Base-by-base conservation (phyloP, 2,888 invertebrate species). In the Trachelus tabidus region DNA sequence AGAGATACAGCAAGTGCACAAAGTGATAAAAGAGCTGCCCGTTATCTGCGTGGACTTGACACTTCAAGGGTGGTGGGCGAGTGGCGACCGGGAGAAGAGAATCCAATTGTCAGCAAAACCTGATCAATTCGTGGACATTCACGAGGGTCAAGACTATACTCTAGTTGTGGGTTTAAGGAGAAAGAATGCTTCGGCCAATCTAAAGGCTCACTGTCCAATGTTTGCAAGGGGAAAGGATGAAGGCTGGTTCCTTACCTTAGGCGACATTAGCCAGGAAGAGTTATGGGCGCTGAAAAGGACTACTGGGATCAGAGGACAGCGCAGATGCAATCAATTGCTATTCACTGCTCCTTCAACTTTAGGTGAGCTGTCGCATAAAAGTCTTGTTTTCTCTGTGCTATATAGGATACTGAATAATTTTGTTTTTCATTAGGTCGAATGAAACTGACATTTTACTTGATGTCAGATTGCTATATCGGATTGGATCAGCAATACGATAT, bases 141-240 rank as follows among this genome's bases (percentile, higher is more conserved):
- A 75, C 3, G 80, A 80, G n/a, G 80, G 87, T 74, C 87, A 94
- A 92, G 96, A 96, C 89, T 97, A 96, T 91, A 95, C 95, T 0
- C 89, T 97, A 23, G 90, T 93, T 23, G 91, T 96, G 3, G 93
- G 93, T 40, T 91, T 94, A 85, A 92, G 90, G 68, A 93, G 94
- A 68, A 93, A 93, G 87, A 93, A 94, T 74, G 92, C 92, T 68
- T 92, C 93, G 76, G 91, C 92, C 1, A 94, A 92, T 86, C 94
- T 94, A 37, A 92, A 93, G 85, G 96, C 96, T n/a, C 92, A 95
- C 81, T 95, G 97, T 80, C 96, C 97, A 0, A 94, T 95, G 81
- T 99, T 98, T 93, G 95, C 97, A 1, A 98, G 98, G 90, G 95
- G 96, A 68, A 99, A 99, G 92, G 97, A 97, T 89, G 99, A 99